phyloP scores from a whole-genome alignment of 2,113 vertebrate species.

The Poicephalus gulielmi region DNA sequence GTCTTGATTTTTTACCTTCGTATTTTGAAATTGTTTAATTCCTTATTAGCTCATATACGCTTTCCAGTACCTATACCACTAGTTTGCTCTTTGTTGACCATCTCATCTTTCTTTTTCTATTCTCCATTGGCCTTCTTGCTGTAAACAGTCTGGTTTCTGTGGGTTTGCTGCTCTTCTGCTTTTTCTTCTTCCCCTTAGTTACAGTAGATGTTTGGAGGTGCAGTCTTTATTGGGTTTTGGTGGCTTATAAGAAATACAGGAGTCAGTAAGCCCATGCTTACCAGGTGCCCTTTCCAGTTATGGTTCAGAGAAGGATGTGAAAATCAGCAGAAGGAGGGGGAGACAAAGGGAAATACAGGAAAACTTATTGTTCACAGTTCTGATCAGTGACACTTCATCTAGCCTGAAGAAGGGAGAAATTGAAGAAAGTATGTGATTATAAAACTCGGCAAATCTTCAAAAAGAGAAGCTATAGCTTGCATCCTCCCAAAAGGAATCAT shows the following conservation, averaged over 20 bases:
- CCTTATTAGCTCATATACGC: background rate
- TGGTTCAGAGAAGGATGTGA: background rate
- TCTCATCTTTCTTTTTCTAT: background rate
- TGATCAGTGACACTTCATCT: background rate
- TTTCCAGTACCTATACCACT: fast-evolving
- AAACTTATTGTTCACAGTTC: background rate
- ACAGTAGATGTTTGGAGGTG: background rate
- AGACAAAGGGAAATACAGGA: background rate
- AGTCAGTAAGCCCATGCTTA: background rate
- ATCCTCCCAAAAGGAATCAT: background rate
- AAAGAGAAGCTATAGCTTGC: background rate
- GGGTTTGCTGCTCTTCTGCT: background rate
- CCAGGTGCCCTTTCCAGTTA: background rate
- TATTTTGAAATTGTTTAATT: background rate
- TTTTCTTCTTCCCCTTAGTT: background rate
- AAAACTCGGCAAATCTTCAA: background rate
- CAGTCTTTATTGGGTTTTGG: background rate
- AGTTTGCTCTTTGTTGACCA: background rate
- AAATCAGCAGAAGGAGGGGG: background rate
- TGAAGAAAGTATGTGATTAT: background rate
- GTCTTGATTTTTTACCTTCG: background rate
- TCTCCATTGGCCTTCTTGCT: background rate
- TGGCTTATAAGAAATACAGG: background rate
- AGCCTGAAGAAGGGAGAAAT: background rate
- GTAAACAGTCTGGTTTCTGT: background rate